Conservation (phyloP, 2,888 invertebrate species). For the Trachelus troglodyta region DNA sequence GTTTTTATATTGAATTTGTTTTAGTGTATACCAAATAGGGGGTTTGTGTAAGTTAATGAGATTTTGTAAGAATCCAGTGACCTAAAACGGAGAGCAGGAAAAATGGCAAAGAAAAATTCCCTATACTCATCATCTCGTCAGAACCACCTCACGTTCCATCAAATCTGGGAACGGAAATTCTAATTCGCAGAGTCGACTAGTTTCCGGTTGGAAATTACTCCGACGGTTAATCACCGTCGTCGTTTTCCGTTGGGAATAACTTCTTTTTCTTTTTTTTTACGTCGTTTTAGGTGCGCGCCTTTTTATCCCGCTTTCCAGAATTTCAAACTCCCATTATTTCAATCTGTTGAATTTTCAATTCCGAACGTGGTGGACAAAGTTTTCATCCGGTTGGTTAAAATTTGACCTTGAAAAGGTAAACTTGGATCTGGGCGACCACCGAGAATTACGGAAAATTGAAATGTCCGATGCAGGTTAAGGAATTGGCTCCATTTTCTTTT, state of each 20-base stretch:
- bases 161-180: not conserved
- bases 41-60: not conserved
- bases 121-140: not conserved
- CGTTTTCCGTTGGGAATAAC: not conserved
- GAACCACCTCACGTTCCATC: not conserved
- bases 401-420: not conserved
- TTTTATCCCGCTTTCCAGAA: not conserved
- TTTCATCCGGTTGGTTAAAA: not conserved
- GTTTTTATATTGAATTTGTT: not conserved
- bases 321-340: not conserved
- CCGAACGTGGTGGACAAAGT: not conserved
- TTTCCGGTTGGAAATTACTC: not conserved
- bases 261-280: not conserved
- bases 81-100: not conserved
- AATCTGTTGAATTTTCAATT: not conserved
- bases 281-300: not conserved
- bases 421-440: too few relatives aligned
- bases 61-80: not conserved
- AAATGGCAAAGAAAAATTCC: not conserved
- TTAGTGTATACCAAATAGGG: not conserved
- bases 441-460: not conserved
- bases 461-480: not conserved
- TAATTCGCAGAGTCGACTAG: not conserved
- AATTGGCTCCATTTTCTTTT: not conserved
- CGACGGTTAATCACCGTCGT: not conserved